phyloP scores from a whole-genome alignment of 2,797 vertebrate genomes.

The Characodon lateralis region DNA sequence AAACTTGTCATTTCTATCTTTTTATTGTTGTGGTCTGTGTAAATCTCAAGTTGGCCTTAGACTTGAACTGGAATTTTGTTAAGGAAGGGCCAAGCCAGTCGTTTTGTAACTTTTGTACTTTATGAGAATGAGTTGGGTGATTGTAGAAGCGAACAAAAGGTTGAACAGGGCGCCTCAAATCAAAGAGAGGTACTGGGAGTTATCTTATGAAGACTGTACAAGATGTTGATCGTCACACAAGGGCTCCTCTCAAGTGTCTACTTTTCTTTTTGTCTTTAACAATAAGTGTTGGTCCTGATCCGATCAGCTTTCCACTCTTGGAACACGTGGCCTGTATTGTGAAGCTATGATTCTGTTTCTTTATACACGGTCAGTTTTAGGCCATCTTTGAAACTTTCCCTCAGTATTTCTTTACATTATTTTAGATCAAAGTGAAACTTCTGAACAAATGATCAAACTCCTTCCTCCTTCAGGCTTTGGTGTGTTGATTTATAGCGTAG shows the following conservation, averaged over 20 bases:
- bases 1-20: constrained; percentile 42
- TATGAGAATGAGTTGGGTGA: constrained; percentile 40
- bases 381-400: background rate
- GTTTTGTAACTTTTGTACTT: constrained; percentile 39
- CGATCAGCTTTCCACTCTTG: constrained; percentile 53
- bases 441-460: background rate
- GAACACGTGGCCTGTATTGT: constrained; percentile 27
- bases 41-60: constrained; percentile 79
- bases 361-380: background rate
- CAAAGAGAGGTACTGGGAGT: constrained; percentile 55
- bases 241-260: constrained; percentile 42
- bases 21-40: constrained; percentile 59
- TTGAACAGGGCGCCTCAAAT: constrained; percentile 28
- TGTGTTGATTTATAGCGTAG: background rate
- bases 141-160: constrained; percentile 47
- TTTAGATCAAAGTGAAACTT: background rate
- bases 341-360: background rate
- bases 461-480: background rate
- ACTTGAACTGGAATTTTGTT: constrained; percentile 75
- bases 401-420: background rate
- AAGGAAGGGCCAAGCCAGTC: constrained; percentile 44
- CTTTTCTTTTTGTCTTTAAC: background rate
- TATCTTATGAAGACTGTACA: constrained; percentile 39
- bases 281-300: constrained; percentile 46
- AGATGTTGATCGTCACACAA: constrained; percentile 38